A percentile compares a stretch with the other conserved stretches of the same genome.
These are phyloP conservation scores for Acropternis orthonyx DNA, from an alignment of 2,797 vertebrate genomes.

Conservation along the genomic window DNA sequence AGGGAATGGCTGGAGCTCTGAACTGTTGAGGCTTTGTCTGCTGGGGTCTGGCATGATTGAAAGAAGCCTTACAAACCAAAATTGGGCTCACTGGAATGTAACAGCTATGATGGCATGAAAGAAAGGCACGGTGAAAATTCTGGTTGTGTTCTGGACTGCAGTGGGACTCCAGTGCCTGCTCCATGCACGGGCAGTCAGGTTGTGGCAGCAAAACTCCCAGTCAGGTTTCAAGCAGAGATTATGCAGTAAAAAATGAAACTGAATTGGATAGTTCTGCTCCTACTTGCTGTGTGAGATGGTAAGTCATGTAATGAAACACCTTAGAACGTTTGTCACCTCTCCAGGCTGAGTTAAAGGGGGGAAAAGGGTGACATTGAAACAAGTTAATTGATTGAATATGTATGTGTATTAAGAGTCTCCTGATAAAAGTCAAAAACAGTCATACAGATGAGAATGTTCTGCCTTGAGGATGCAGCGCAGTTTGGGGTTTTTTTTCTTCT, in stretches of 20 bases:
- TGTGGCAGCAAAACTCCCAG: neutral
- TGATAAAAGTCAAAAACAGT: neutral
- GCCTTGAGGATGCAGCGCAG: neutral
- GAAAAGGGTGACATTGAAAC: neutral
- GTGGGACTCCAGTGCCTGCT: neutral
- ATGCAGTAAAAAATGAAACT: neutral
- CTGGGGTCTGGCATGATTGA: slow-evolving; percentile 56
- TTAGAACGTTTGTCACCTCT: neutral
- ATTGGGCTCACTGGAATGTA: slow-evolving; percentile 45
- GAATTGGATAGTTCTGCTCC: neutral
- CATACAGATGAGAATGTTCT: neutral
- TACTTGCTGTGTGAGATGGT: neutral
- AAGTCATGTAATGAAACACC: neutral
- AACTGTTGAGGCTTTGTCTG: slow-evolving; percentile 65
- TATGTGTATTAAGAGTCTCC: neutral
- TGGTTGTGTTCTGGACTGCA: neutral
- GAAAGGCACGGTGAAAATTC: neutral
- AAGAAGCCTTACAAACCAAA: slow-evolving; percentile 51
- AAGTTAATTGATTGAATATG: neutral
- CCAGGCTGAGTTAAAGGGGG: neutral
- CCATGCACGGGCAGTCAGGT: neutral
- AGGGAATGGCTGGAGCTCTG: slow-evolving; percentile 11
- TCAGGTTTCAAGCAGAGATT: neutral
- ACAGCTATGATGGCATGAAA: slow-evolving; percentile 36
- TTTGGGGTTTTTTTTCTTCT: neutral